Conservation (phyloP, 2,888 invertebrate species). For the Seira ritae region DNA sequence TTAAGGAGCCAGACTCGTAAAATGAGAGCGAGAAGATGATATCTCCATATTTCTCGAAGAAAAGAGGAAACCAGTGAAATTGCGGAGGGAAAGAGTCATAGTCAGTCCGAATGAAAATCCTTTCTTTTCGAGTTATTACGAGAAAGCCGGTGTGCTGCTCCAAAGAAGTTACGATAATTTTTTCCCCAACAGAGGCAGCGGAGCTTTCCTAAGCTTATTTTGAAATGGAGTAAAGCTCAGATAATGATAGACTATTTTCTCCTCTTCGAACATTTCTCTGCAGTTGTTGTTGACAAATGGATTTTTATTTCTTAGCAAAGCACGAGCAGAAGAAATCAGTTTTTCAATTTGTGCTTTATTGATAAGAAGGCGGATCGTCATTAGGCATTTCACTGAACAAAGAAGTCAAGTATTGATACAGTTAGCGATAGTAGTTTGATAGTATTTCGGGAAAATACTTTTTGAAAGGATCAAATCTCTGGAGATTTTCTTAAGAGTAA, state of each 20-base stretch:
- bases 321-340: not conserved
- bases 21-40: slow-evolving; percentile 3
- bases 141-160: not conserved
- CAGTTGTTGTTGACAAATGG: slow-evolving; percentile 59
- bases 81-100: slow-evolving; percentile 17
- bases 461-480: no score
- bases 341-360: not conserved
- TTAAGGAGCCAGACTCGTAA: not conserved
- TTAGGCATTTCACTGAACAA: no score
- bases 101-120: slow-evolving; percentile 27
- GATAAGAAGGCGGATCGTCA: not conserved
- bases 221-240: not conserved
- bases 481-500: no score
- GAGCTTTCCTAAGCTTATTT: not conserved
- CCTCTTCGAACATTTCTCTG: slow-evolving; percentile 25
- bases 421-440: no score
- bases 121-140: slow-evolving; percentile 18
- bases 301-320: slow-evolving; percentile 14
- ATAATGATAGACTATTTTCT: slow-evolving; percentile 7
- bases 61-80: slow-evolving; percentile 33
- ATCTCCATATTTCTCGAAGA: not conserved
- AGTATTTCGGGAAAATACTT: no score
- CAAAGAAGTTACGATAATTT: not conserved
- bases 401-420: no score
- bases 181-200: not conserved